A percentile compares a stretch with the other conserved stretches of the same genome.
Evolutionary conservation across 2,797 vertebrate genomes (phyloP).

Genomic region (Clarias platycephalus): DNA sequence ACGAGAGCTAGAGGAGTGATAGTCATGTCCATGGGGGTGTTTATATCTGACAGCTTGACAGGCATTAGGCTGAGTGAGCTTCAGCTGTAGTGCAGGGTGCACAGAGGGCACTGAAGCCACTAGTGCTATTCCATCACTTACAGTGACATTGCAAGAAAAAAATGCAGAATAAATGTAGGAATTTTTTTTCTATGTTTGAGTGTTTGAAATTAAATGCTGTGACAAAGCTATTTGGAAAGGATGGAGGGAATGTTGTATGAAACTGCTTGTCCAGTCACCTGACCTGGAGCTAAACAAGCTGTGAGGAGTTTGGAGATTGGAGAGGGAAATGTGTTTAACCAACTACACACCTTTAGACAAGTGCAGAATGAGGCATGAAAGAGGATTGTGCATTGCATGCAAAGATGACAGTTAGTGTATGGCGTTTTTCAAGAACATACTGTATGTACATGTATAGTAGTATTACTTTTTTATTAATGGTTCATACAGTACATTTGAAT

Average conservation of each 20-base stretch:
- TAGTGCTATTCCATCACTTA: constrained; percentile 36
- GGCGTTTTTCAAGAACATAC: background rate
- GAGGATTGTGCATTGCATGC: background rate
- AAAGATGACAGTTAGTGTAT: background rate
- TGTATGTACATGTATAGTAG: background rate
- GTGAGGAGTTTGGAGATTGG: constrained; percentile 1
- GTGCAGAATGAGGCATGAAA: background rate
- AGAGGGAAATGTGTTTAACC: background rate
- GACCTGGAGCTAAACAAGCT: constrained; percentile 22
- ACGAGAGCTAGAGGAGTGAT: constrained; percentile 27
- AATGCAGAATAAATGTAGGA: constrained; percentile 21
- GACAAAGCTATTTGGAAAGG: constrained; percentile 14
- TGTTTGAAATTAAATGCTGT: constrained; percentile 13
- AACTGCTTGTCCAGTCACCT: constrained; percentile 6
- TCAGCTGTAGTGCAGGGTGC: constrained; percentile 25
- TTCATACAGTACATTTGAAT: background rate
- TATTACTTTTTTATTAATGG: background rate
- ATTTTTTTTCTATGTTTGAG: constrained; percentile 12
- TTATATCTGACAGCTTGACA: constrained; percentile 50
- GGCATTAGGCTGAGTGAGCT: constrained; percentile 33
- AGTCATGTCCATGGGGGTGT: constrained; percentile 36
- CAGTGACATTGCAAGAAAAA: constrained; percentile 30
- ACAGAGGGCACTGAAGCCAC: constrained; percentile 13
- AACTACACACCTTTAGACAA: constrained; percentile 8
- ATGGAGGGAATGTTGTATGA: constrained; percentile 10